Evolutionary conservation across 2,113 vertebrate genomes (phyloP).

Genomic region (Microtus pennsylvanicus): DNA sequence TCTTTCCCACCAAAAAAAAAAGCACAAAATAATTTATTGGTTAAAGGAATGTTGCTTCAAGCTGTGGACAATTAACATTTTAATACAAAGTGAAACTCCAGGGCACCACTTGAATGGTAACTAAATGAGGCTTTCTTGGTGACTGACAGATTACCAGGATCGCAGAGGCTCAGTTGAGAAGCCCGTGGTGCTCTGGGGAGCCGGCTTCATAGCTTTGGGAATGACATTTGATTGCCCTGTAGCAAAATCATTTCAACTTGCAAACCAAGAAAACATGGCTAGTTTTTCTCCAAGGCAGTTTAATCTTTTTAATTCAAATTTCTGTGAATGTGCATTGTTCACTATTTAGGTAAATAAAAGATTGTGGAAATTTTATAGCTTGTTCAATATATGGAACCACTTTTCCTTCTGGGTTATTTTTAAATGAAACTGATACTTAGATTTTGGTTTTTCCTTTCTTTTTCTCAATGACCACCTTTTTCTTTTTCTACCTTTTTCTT

Average conservation of each 20-base stretch:
- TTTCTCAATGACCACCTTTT: background rate
- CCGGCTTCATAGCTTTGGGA: background rate
- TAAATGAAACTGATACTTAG: conserved; percentile 15
- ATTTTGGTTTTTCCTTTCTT: background rate
- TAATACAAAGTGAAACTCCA: conserved; percentile 25
- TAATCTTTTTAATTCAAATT: background rate
- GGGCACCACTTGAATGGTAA: background rate
- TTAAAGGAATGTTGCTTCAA: conserved; percentile 31
- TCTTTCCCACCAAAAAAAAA: background rate
- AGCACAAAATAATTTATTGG: background rate
- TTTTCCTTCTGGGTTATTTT: background rate
- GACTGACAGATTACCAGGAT: background rate
- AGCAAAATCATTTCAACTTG: conserved; percentile 17
- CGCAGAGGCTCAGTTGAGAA: background rate
- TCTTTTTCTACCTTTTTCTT: background rate
- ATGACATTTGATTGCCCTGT: conserved; percentile 21
- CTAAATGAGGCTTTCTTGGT: background rate
- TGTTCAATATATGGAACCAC: background rate
- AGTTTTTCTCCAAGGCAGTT: conserved; percentile 26
- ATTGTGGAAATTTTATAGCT: background rate
- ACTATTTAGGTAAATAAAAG: background rate
- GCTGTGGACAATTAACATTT: background rate
- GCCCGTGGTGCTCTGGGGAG: background rate
- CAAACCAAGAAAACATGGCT: conserved; percentile 9
- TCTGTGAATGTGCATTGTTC: background rate